A percentile compares a stretch with the other conserved stretches of the same genome.
phyloP scores from a whole-genome alignment of 2,888 invertebrate genomes.

The Spatulosminthurus flaviceps region DNA sequence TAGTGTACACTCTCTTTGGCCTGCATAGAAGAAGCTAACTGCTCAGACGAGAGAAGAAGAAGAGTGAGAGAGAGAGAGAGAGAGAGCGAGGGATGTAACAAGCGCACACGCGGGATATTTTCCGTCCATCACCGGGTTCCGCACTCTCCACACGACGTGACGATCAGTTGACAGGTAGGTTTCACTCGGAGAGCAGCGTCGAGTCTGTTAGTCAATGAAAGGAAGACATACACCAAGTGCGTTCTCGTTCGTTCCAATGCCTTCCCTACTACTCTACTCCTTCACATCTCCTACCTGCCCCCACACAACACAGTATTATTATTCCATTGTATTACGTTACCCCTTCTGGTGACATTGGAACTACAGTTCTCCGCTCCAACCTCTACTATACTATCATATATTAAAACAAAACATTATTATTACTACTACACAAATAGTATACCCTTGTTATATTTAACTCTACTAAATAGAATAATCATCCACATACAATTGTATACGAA shows the following conservation, averaged over 20 bases:
- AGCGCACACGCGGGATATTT: constrained; percentile 59
- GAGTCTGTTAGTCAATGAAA: constrained; percentile 11
- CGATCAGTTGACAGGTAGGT: constrained; percentile 64
- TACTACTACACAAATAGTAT: too few species aligned
- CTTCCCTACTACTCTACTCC: not conserved
- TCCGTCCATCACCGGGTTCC: constrained; percentile 62
- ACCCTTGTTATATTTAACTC: too few species aligned
- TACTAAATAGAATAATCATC: too few species aligned
- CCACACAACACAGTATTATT: not conserved
- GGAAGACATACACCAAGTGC: not conserved
- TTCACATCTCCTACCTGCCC: not conserved
- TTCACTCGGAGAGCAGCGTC: constrained; percentile 55
- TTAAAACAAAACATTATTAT: too few species aligned
- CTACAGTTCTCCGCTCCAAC: too few species aligned
- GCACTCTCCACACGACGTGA: constrained; percentile 62
- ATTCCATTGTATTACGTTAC: constrained; percentile 34
- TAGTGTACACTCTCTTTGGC: too few species aligned
- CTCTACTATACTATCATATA: too few species aligned
- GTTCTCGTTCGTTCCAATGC: constrained; percentile 13
- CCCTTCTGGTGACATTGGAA: constrained; percentile 16
- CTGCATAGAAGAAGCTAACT: too few species aligned
- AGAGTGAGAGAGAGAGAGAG: constrained; percentile 35
- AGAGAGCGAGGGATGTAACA: constrained; percentile 42
- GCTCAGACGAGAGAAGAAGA: constrained; percentile 24
- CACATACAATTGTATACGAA: too few species aligned